Conservation (phyloP, 1,140 invertebrate species). For the Leucophenga varia region DNA sequence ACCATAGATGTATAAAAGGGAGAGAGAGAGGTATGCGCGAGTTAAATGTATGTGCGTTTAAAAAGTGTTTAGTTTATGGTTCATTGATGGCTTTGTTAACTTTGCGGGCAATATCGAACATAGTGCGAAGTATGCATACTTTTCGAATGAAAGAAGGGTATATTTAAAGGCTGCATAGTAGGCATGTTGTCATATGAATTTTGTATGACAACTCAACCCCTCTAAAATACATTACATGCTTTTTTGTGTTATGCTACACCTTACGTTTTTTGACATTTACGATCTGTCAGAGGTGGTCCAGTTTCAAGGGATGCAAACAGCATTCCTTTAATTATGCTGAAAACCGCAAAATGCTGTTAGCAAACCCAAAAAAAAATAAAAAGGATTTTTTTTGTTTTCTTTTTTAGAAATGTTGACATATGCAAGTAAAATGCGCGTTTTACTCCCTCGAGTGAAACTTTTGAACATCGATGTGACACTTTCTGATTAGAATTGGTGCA, state of each 20-base stretch:
- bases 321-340: conserved; percentile 52
- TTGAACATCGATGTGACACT: conserved; percentile 46
- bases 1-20: too few species aligned
- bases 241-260: conserved; percentile 22
- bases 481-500: conserved; percentile 51
- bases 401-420: conserved; percentile 53
- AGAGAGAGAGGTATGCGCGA: too few species aligned
- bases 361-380: too few species aligned
- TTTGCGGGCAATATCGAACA: too few species aligned
- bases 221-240: too few species aligned
- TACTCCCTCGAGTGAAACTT: too few species aligned
- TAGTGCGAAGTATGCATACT: too few species aligned
- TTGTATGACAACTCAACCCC: conserved; percentile 22
- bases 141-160: too few species aligned
- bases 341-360: conserved; percentile 54
- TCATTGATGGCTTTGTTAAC: conserved; percentile 56
- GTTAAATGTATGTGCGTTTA: too few species aligned
- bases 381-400: conserved; percentile 49
- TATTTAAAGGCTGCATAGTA: too few species aligned
- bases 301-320: too few species aligned
- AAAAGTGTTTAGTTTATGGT: conserved; percentile 56
- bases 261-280: conserved; percentile 55
- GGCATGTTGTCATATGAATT: too few species aligned
- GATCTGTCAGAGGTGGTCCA: conserved; percentile 51
- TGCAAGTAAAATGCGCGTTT: conserved; percentile 31